Base-by-base conservation (phyloP, 1,140 invertebrate genomes). In the Periplaneta americana region DNA sequence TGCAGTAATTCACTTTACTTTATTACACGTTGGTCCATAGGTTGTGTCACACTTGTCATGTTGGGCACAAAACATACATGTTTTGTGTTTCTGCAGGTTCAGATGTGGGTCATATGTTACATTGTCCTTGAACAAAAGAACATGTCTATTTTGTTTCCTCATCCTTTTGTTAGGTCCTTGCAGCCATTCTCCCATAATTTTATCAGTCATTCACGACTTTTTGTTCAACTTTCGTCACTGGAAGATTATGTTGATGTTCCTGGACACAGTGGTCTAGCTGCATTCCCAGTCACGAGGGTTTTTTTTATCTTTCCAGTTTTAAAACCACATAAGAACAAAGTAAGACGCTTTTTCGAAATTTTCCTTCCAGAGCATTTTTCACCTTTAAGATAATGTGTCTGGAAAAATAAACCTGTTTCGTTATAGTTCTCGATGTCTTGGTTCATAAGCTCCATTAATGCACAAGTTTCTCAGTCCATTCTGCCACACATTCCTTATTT, bases 161-260 rank as follows among this genome's bases (percentile, higher is more conserved):
- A 75, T 75, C 34, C 15, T 32, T 9, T 2, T 11, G 13, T 34
- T 34, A 31, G 32, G 32, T 75, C 1, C 74, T 34, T 10, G 2
- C 18, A 75, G 74, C 74, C 74, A 75, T 4, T 75, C 82, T 39
- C n/a, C 77, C 83, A 84, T 84, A 37, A 84, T 82, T 17, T 82
- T 81, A n/a, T 37, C 34, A 18, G 84, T 84, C 81, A 84, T 84
- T n/a, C 82, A 85, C 35, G 82, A 81, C 66, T 83, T 84, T 48
- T 81, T 80, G 48, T 84, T 83, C 22, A 78, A 83, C 57, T 81
- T 82, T 80, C 82, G 84, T 78, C 32, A 35, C 81, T 22, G 81
- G 83, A 80, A 85, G 82, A 36, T 80, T 28, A 83, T 78, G 48
- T 79, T 17, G 31, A 82, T 22, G 75, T 75, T 82, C 66, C 84